Percentiles rank a stretch among this genome's conserved stretches.
Conservation (phyloP, 2,113 vertebrate genomes). For the Albula glossodonta region DNA sequence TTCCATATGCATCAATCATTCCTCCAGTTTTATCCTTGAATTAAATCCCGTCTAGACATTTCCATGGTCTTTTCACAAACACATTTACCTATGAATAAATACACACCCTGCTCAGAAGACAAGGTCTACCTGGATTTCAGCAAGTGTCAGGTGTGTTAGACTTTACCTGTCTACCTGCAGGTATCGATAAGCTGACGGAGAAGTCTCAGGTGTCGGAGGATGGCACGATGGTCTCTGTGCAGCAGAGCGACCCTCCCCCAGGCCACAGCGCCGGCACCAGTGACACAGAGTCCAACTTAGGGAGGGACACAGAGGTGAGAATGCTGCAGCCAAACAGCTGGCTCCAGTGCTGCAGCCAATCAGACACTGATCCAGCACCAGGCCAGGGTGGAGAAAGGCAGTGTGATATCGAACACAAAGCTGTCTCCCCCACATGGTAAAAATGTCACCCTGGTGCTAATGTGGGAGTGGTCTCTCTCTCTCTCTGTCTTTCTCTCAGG, state of each 20-base stretch:
- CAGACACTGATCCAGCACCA: background rate
- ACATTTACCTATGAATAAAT: too few species aligned
- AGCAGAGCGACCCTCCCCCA: slow-evolving; percentile 63
- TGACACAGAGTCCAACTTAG: slow-evolving; percentile 68
- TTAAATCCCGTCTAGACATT: too few species aligned
- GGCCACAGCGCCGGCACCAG: slow-evolving; percentile 67
- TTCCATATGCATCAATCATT: too few species aligned
- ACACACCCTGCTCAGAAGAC: too few species aligned
- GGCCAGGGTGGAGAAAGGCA: too few species aligned
- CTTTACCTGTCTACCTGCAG: slow-evolving; percentile 52
- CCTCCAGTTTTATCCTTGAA: too few species aligned
- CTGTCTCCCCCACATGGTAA: too few species aligned
- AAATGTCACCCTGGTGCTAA: background rate
- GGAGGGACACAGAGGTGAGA: slow-evolving; percentile 71
- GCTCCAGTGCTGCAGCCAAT: too few species aligned
- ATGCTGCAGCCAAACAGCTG: background rate
- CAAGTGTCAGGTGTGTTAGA: too few species aligned
- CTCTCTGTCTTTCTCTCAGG: slow-evolving; percentile 59
- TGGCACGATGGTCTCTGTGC: slow-evolving; percentile 87
- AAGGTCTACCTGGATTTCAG: too few species aligned
- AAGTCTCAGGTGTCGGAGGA: slow-evolving; percentile 96
- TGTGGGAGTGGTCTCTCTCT: background rate
- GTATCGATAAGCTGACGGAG: slow-evolving; percentile 94
- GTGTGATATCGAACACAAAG: too few species aligned
- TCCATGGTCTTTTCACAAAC: too few species aligned